Conservation (phyloP, 2,888 invertebrate genomes). For the Ormyrus thymus region DNA sequence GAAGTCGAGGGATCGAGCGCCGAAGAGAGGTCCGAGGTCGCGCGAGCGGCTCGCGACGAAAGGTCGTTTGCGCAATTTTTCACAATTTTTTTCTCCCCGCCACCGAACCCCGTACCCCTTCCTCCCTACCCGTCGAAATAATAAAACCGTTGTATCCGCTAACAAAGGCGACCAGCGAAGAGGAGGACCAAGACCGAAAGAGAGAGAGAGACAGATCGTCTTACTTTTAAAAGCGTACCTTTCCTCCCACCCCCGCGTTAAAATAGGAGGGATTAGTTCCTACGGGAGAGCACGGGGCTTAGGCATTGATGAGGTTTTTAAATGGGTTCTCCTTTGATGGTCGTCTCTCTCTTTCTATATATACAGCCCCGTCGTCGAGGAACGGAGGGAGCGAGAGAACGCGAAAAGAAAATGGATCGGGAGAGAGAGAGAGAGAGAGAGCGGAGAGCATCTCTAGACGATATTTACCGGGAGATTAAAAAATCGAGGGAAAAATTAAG, state of each 20-base stretch:
- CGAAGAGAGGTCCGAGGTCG: slow-evolving; percentile 23
- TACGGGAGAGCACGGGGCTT: slow-evolving; percentile 73
- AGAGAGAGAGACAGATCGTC: slow-evolving; percentile 63
- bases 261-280: slow-evolving; percentile 75
- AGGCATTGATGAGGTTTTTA: slow-evolving; percentile 76
- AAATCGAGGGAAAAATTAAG: slow-evolving; percentile 76
- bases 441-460: slow-evolving; percentile 62
- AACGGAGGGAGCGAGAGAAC: slow-evolving; percentile 54
- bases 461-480: slow-evolving; percentile 75
- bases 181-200: slow-evolving; percentile 56
- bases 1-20: neutral
- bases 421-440: slow-evolving; percentile 34
- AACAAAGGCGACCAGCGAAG: slow-evolving; percentile 65
- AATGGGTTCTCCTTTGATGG: slow-evolving; percentile 76
- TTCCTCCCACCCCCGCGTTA: slow-evolving; percentile 65
- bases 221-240: slow-evolving; percentile 71
- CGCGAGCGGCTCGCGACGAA: slow-evolving; percentile 30
- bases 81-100: slow-evolving; percentile 49
- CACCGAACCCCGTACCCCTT: neutral
- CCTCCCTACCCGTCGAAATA: slow-evolving; percentile 59
- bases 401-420: slow-evolving; percentile 56
- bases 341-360: slow-evolving; percentile 50
- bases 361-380: slow-evolving; percentile 25
- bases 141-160: slow-evolving; percentile 72
- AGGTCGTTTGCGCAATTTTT: slow-evolving; percentile 59